Base-by-base conservation (phyloP, 2,113 vertebrate genomes). In the Marcusenius ussheri region DNA sequence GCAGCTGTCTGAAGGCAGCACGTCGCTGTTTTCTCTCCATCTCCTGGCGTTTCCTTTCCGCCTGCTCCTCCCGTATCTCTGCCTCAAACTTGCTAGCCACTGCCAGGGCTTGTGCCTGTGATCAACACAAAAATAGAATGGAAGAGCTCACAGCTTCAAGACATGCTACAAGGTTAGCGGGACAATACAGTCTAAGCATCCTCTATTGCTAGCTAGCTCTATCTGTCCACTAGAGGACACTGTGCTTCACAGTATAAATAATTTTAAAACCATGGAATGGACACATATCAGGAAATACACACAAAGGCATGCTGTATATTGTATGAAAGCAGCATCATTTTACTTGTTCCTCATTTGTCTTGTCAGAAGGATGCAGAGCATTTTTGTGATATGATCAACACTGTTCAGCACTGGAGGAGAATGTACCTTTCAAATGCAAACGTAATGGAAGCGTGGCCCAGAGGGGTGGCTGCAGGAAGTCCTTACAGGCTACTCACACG, bases 11-110 rank as follows among this genome's bases (percentile, higher is more conserved):
- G 95, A 99, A 99, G 77, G 98, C 98, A 0, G 97, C 98, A 90
- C 96, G 96, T 66, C 98, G 96, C 91, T 97, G 94, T 89, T 95
- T 96, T 91, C 95, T 96, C 19, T 98, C 97, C 91, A 96, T 96
- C 90, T 98, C 97, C 93, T 97, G 95, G 39, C 94, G 96, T 91
- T 97, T 97, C 56, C 95, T 95, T 62, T 97, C 97, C 0, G 98
- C 97, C 88, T 99, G 97, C 92, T 99, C 98, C 17, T 98, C 97
- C 91, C 94, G 97, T 84, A 99, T 96, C 92, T 99, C 98, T 0
- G 97, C 97, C 93, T 99, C 98, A 92, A 99, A 99, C 92, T 96
- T 98, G 92, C 98, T 98, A 93, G 97, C 94, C 66, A 94, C 94
- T 46, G 97, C 96, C 90, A 98, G 94, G 86, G 97, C 98, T 94